Evolutionary conservation across 2,113 vertebrate genomes (phyloP).

Genomic region (Egretta garzetta): DNA sequence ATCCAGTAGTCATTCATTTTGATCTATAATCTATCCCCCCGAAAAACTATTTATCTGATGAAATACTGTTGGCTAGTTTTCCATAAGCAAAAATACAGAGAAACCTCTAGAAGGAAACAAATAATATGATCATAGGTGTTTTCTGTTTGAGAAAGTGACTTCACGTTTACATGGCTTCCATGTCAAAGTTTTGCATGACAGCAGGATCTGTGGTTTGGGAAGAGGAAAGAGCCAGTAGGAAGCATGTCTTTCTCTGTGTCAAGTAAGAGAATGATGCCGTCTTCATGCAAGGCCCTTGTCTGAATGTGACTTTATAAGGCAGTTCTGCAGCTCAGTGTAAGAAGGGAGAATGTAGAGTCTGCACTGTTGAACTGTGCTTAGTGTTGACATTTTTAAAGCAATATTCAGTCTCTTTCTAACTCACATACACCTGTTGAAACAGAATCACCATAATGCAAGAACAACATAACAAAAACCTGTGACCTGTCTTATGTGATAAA

Average conservation of each 20-base stretch:
- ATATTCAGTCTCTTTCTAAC: background rate
- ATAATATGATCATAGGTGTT: background rate
- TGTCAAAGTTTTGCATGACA: background rate
- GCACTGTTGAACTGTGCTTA: background rate
- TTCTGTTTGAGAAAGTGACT: background rate
- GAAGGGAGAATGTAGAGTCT: background rate
- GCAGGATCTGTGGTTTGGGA: background rate
- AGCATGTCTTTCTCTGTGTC: background rate
- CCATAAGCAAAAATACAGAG: background rate
- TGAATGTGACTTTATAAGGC: background rate
- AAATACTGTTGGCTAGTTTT: background rate
- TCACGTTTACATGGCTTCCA: background rate
- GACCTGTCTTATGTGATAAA: background rate
- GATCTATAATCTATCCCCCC: background rate
- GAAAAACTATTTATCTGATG: background rate
- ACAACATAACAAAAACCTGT: background rate
- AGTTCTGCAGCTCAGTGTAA: background rate
- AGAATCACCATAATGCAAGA: background rate
- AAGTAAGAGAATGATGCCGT: background rate
- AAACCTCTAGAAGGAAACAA: background rate
- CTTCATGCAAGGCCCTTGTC: background rate
- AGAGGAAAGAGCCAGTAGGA: background rate
- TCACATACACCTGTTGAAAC: background rate
- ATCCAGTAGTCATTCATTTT: background rate
- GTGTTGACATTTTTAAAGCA: background rate